phyloP scores from a whole-genome alignment of 2,888 invertebrate species.

The Cataglyphis albicans region DNA sequence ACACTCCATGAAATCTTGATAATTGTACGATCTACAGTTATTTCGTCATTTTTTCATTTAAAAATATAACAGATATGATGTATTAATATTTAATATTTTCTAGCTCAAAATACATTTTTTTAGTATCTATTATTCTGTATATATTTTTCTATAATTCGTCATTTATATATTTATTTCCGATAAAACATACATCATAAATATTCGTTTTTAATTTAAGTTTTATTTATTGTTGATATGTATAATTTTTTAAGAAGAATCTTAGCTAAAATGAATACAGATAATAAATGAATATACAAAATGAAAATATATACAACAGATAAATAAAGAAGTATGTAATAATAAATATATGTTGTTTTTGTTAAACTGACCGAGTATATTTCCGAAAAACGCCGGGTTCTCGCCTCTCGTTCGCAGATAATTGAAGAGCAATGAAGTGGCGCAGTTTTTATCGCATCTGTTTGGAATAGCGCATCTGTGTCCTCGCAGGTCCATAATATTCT shows the following conservation, averaged over 20 bases:
- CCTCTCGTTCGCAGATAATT: conserved; percentile 77
- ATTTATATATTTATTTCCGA: background rate
- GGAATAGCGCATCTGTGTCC: conserved; percentile 80
- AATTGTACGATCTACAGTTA: background rate
- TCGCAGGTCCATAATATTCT: conserved; percentile 80
- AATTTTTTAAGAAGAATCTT: background rate
- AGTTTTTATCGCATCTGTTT: conserved; percentile 72
- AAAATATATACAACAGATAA: background rate
- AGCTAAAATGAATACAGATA: background rate
- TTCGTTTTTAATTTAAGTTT: background rate
- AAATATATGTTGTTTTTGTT: background rate
- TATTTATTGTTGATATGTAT: background rate
- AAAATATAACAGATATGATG: background rate
- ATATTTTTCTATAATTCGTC: background rate
- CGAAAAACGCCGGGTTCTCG: conserved; percentile 81
- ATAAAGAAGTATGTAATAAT: background rate
- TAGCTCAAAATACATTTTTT: background rate
- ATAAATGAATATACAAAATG: background rate
- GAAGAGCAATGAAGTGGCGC: conserved; percentile 77
- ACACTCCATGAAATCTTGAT: background rate
- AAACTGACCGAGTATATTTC: conserved; percentile 78
- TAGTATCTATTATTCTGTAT: background rate
- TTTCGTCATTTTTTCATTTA: background rate
- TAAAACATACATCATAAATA: background rate
- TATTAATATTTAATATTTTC: background rate